These are phyloP conservation scores for Steromphala cineraria DNA, from an alignment of 2,888 invertebrate species.

Conservation along the genomic window DNA sequence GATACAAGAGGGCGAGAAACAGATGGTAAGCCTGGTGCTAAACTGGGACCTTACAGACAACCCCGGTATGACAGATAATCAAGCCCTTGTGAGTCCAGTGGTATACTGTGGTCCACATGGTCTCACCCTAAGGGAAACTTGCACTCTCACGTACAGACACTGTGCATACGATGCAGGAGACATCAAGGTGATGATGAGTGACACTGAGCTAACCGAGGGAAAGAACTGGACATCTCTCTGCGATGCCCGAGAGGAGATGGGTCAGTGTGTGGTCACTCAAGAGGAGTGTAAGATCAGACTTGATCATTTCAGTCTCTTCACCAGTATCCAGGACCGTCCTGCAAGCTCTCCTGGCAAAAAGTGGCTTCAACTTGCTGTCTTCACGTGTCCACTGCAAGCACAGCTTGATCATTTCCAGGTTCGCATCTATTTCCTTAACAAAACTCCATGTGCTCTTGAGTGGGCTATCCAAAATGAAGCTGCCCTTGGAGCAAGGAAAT, in stretches of 20 bases:
- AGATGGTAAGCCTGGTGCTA: conserved; percentile 47
- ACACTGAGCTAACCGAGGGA: conserved; percentile 41
- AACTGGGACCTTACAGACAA: conserved; percentile 59
- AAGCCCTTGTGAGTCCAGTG: conserved; percentile 56
- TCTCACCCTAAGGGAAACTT: conserved; percentile 46
- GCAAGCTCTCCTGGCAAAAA: conserved; percentile 40
- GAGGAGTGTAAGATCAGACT: conserved; percentile 51
- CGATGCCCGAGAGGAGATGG: conserved; percentile 15
- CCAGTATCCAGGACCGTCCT: conserved; percentile 45
- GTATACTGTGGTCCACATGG: conserved; percentile 59
- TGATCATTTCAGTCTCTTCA: conserved; percentile 49
- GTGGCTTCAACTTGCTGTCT: conserved; percentile 57
- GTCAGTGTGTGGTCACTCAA: conserved; percentile 35
- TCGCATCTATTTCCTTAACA: conserved; percentile 58
- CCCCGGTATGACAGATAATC: conserved; percentile 42
- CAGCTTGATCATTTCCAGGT: conserved; percentile 49
- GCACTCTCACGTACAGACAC: conserved; percentile 48
- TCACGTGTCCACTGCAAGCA: conserved; percentile 47
- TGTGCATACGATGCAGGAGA: conserved; percentile 53
- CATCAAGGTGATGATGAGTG: conserved; percentile 50
- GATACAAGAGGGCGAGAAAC: conserved; percentile 31
- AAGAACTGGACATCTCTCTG: conserved; percentile 44
- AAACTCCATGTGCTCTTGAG: conserved; percentile 58
- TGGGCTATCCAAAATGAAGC: conserved; percentile 63
- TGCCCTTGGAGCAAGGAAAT: conserved; percentile 46